phyloP scores from a whole-genome alignment of 2,113 vertebrate genomes.

The Cathartes aura region DNA sequence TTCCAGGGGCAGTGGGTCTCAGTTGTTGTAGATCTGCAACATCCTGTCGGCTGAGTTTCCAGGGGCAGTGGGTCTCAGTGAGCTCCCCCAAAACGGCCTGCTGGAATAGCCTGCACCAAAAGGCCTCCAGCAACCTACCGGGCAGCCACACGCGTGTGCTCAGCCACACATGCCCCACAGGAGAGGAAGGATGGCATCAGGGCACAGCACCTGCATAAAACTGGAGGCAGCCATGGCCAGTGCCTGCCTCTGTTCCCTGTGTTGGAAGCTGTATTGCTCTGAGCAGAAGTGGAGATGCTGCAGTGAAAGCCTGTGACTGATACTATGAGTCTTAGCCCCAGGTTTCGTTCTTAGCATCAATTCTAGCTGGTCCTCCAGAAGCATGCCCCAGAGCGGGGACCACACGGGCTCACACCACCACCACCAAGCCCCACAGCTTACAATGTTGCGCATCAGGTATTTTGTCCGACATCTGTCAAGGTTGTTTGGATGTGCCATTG shows the following conservation, averaged over 20 bases:
- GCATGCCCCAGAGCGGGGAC: neutral
- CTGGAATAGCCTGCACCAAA: neutral
- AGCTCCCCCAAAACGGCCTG: neutral
- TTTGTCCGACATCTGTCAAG: conserved; percentile 84
- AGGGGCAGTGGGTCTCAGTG: neutral
- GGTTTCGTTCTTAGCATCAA: neutral
- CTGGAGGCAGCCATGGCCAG: neutral
- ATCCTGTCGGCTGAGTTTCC: too few species aligned
- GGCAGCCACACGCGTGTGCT: neutral
- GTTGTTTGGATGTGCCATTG: conserved; percentile 83
- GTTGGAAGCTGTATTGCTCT: neutral
- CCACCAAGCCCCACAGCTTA: conserved; percentile 56
- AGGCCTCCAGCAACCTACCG: neutral
- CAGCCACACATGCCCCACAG: neutral
- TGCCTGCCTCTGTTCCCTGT: neutral
- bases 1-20: neutral
- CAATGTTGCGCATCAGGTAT: conserved; percentile 83
- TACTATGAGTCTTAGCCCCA: neutral
- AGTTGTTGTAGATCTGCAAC: neutral
- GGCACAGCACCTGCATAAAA: neutral
- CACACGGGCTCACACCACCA: neutral
- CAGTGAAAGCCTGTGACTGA: neutral
- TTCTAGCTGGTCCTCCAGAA: neutral
- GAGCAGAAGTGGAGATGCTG: neutral
- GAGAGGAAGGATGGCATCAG: neutral